Base-by-base conservation (phyloP, 64 coral and sea anemone species). In the Montipora foliosa region DNA sequence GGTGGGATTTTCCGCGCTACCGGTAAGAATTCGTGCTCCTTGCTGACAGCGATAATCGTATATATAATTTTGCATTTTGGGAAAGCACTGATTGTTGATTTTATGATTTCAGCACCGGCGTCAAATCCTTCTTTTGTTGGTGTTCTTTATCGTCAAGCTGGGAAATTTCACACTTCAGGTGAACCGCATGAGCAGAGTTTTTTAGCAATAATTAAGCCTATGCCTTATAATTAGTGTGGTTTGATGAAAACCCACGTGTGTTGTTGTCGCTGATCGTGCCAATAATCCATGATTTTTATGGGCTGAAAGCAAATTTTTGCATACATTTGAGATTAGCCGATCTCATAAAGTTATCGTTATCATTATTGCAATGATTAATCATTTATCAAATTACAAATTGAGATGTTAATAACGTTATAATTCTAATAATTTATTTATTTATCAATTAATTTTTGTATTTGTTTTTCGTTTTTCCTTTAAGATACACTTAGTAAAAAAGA, bases 401-500 rank as follows among this genome's bases (percentile, higher is more conserved):
- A 55, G 8, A 1, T 24, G 19, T 24, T 2, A 14, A 25, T 25
- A 74, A 22, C 8, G 5, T 83, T 14, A 64, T 24, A 22, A 13
- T 46, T 50, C 10, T 11, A 71, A 17, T 49, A 73, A 16, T 52
- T 67, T 75, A 76, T 75, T 69, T 37, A 37, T 37, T 37, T 37
- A 37, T 37, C 37, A 1, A 37, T 37, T 37, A 37, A 37, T 37
- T 37, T 2, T 37, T 37, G 37, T 37, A 37, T 37, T 37, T 37
- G 37, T 37, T 37, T 37, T 37, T 37, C 37, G 37, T 29, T n/a
- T 91, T 84, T 90, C 11, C 81, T 8, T 57, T 8, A 8, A 99
- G 98, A 90, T 55, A 60, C 87, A 5, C 77, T 82, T 59, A 29
- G 50, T 19, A 94, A 79, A 86, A 99, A 99, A 89, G 98, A 99